Percentiles rank a stretch among this genome's conserved stretches.
These are phyloP conservation scores for Automeris io DNA, from an alignment of 2,888 invertebrate species.

Conservation along the genomic window DNA sequence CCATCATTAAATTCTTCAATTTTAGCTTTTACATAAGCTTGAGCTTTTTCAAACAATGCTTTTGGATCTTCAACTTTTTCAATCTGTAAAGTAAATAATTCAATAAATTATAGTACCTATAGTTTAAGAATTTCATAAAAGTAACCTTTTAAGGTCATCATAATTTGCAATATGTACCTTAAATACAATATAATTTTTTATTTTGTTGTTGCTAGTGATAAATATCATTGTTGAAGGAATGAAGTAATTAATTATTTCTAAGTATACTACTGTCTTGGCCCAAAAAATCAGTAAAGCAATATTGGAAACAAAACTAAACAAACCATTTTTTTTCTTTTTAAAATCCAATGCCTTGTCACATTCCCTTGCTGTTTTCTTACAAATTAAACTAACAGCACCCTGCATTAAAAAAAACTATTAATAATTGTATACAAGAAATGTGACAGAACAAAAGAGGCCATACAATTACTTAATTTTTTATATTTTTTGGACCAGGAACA, in stretches of 20 bases:
- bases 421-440: constrained; percentile 13
- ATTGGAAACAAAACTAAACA: constrained; percentile 34
- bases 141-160: too few relatives aligned
- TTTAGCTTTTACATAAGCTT: constrained; percentile 83
- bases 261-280: constrained; percentile 42
- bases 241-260: too few relatives aligned
- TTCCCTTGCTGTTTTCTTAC: constrained; percentile 40
- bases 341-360: constrained; percentile 42
- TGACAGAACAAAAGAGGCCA: constrained; percentile 27
- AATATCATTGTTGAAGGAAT: too few relatives aligned
- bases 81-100: constrained; percentile 75
- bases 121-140: too few relatives aligned
- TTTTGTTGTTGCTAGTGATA: too few relatives aligned
- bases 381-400: constrained; percentile 42
- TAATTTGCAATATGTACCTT: too few relatives aligned
- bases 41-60: constrained; percentile 82
- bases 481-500: constrained; percentile 22
- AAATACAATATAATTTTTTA: too few relatives aligned
- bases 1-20: constrained; percentile 45
- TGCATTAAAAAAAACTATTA: constrained; percentile 38
- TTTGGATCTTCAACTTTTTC: constrained; percentile 91
- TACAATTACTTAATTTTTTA: constrained; percentile 7
- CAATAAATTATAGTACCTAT: too few relatives aligned
- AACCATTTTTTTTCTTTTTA: constrained; percentile 57
- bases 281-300: constrained; percentile 24